These are phyloP conservation scores for Falco concolor DNA, from an alignment of 2,797 vertebrate genomes.

Conservation along the genomic window DNA sequence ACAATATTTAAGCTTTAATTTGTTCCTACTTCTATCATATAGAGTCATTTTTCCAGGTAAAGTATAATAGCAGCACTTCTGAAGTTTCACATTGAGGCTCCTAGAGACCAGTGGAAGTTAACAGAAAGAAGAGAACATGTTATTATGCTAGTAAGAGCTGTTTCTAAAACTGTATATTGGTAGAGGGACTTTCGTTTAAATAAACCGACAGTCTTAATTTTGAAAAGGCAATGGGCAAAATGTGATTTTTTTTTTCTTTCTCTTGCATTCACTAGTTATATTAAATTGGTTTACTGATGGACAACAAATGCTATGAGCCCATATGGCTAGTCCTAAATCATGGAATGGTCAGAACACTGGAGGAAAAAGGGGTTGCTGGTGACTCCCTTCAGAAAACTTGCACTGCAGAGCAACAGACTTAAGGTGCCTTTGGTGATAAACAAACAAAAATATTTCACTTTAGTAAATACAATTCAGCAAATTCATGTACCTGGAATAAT, in stretches of 20 bases:
- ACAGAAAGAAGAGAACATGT: not conserved
- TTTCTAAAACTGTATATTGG: not conserved
- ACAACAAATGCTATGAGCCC: not conserved
- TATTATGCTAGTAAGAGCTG: not conserved
- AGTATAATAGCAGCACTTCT: not conserved
- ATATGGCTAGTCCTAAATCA: not conserved
- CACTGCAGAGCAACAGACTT: not conserved
- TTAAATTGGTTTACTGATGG: not conserved
- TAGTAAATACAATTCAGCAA: not conserved
- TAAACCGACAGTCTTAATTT: not conserved
- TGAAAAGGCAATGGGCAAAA: not conserved
- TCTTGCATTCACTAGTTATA: not conserved
- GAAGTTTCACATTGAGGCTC: not conserved
- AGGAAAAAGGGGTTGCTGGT: not conserved
- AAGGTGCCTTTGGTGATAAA: not conserved
- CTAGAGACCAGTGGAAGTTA: not conserved
- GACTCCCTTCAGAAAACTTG: not conserved
- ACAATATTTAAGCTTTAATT: not conserved
- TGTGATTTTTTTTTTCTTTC: not conserved
- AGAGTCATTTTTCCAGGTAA: not conserved
- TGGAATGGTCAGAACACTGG: not conserved
- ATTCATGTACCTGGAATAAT: not conserved
- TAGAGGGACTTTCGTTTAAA: not conserved
- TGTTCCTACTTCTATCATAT: not conserved
- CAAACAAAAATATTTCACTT: not conserved